Conservation (phyloP, 2,888 invertebrate genomes). For the Idaea aversata region DNA sequence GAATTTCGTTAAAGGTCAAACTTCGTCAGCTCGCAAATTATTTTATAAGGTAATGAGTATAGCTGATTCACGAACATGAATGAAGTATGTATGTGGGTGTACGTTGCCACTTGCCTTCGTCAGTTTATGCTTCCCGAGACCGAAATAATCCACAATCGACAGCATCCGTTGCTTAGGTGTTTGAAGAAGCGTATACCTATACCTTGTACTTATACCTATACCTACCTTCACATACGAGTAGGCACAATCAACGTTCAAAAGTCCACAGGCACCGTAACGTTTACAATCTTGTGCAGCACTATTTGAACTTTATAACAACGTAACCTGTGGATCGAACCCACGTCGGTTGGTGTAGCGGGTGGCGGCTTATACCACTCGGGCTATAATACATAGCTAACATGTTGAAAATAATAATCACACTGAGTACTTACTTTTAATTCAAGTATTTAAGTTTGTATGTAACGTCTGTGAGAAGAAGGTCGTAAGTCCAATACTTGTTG, state of each 20-base stretch:
- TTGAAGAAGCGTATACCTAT: constrained; percentile 42
- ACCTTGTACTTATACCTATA: not conserved
- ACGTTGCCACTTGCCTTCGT: constrained; percentile 38
- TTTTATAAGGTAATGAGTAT: constrained; percentile 6
- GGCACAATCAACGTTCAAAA: not conserved
- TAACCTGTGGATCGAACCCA: no score
- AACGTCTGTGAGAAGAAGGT: no score
- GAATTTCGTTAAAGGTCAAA: not conserved
- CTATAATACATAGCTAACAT: no score
- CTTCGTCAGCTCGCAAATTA: not conserved
- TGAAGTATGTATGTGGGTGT: constrained; percentile 34
- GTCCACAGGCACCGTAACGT: no score
- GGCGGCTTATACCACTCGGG: no score
- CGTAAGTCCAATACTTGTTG: no score
- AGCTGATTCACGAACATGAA: constrained; percentile 49
- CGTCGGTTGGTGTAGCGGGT: no score
- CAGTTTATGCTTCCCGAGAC: constrained; percentile 71
- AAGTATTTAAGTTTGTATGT: no score
- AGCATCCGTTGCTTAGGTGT: constrained; percentile 54
- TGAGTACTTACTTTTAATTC: no score
- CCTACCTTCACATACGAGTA: not conserved
- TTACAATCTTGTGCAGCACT: no score
- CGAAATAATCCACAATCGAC: constrained; percentile 74
- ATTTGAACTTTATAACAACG: no score
- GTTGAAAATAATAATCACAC: no score